Evolutionary conservation across 2,888 invertebrate genomes (phyloP).

Genomic region (Mamestra brassicae): DNA sequence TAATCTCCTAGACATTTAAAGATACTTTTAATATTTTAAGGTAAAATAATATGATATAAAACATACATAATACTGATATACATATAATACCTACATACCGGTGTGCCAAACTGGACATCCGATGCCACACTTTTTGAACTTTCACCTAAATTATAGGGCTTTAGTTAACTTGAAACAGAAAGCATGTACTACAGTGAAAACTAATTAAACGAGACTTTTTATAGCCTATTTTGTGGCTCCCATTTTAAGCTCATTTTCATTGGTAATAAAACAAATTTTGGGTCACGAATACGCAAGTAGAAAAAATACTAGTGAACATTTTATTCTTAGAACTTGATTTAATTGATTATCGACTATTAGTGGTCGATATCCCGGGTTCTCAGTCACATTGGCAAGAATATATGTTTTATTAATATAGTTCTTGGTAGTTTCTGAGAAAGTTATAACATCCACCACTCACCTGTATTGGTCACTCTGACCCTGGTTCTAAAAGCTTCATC

Average conservation of each 20-base stretch:
- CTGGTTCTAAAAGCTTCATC: not conserved
- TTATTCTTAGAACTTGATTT: conserved; percentile 1
- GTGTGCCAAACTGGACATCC: not conserved
- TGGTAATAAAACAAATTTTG: conserved; percentile 36
- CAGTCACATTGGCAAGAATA: not conserved
- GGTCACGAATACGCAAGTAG: not conserved
- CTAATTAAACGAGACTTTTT: conserved; percentile 42
- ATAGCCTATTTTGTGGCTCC: conserved; percentile 23
- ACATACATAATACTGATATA: not conserved
- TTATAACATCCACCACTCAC: not conserved
- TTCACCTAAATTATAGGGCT: conserved; percentile 3
- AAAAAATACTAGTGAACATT: conserved; percentile 2
- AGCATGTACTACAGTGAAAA: conserved; percentile 20
- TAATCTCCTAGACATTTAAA: not conserved
- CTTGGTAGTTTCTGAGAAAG: not conserved
- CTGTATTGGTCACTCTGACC: not conserved
- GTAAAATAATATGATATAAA: not conserved
- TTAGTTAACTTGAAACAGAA: conserved; percentile 35
- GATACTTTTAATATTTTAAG: not conserved
- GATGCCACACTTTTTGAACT: conserved; percentile 4
- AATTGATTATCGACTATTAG: not conserved
- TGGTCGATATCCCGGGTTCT: conserved; percentile 1
- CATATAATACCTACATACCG: not conserved
- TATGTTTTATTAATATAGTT: not conserved
- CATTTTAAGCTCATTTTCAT: conserved; percentile 31